phyloP scores from a whole-genome alignment of 2,113 vertebrate genomes.

The Copsychus sechellarum region DNA sequence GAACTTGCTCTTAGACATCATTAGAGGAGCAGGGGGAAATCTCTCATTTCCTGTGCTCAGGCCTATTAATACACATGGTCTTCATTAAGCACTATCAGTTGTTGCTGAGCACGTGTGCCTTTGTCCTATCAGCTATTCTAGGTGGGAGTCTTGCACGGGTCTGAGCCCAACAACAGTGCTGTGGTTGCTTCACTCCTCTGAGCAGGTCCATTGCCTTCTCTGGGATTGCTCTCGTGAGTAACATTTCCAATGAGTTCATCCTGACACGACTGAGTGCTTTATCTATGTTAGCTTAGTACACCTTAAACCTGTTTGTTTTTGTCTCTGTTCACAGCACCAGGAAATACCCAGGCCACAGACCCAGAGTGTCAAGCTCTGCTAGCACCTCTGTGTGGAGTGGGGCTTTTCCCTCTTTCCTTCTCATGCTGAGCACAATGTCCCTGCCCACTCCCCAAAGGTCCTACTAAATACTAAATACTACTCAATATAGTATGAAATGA shows the following conservation, averaged over 20 bases:
- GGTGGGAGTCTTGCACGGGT: accelerated
- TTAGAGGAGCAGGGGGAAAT: conserved; percentile 20
- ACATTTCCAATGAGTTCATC: background rate
- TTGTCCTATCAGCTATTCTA: background rate
- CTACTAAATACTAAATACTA: too few relatives aligned
- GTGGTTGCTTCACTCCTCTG: background rate
- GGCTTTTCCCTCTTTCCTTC: background rate
- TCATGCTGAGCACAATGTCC: background rate
- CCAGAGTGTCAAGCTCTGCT: background rate
- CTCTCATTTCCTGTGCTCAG: conserved; percentile 27
- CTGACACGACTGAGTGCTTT: background rate
- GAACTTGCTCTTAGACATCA: background rate
- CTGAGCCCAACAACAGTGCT: background rate
- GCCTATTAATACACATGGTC: background rate
- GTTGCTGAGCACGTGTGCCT: background rate
- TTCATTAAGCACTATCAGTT: background rate
- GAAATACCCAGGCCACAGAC: background rate
- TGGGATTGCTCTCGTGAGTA: background rate
- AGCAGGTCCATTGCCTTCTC: background rate
- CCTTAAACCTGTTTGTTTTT: background rate
- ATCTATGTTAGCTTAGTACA: accelerated
- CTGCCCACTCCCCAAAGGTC: background rate
- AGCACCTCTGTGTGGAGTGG: accelerated
- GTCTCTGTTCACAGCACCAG: background rate
- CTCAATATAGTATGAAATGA: background rate